phyloP scores from a whole-genome alignment of 2,888 invertebrate genomes.

The Stramonita haemastoma region DNA sequence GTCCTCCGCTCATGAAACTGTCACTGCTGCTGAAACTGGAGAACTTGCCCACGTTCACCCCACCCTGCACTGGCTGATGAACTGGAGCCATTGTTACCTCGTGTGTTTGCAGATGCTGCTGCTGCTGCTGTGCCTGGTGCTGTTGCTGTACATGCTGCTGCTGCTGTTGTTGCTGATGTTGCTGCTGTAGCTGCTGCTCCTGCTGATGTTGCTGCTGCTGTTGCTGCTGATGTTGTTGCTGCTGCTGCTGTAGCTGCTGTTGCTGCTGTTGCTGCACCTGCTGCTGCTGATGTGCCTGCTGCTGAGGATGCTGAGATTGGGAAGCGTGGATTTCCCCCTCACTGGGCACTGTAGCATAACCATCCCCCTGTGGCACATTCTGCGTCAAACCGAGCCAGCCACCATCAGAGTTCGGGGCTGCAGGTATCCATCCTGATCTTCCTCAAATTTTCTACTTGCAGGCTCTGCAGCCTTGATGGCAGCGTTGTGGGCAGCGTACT shows the following conservation, averaged over 20 bases:
- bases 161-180: not conserved
- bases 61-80: not conserved
- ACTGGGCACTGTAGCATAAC: not conserved
- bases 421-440: not conserved
- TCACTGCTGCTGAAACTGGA: slow-evolving; percentile 64
- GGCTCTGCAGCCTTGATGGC: not conserved
- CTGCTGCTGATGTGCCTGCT: not conserved
- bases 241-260: not conserved
- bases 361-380: not conserved
- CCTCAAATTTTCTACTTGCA: not conserved
- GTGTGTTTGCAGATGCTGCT: not conserved
- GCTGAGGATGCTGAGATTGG: not conserved
- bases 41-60: slow-evolving; percentile 22
- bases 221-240: not conserved
- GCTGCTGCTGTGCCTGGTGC: not conserved
- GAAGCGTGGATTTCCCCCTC: not conserved
- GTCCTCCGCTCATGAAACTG: slow-evolving; percentile 53
- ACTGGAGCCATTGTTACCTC: not conserved
- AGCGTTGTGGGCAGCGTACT: slow-evolving; percentile 44
- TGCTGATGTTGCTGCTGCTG: not conserved
- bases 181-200: not conserved
- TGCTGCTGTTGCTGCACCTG: not conserved
- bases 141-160: not conserved
- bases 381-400: not conserved
- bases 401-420: not conserved